Evolutionary conservation across 2,113 vertebrate genomes (phyloP).

Genomic region (Brachyhypopomus occidentalis): DNA sequence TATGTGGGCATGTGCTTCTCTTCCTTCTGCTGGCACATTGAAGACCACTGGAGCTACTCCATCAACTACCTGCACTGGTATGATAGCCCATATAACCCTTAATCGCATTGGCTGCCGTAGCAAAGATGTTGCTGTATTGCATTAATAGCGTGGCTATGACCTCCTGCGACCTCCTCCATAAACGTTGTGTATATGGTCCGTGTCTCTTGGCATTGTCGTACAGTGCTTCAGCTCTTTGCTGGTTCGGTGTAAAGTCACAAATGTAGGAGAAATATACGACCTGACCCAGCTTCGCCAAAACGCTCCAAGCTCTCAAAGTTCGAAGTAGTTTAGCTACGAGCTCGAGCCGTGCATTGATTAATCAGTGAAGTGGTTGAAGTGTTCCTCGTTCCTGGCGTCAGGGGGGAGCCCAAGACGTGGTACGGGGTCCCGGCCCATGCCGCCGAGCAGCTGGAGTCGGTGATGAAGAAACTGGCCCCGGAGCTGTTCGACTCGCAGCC

Average conservation of each 20-base stretch:
- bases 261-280: no score
- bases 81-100: slow-evolving; percentile 28
- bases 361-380: background rate
- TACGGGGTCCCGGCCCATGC: slow-evolving; percentile 95
- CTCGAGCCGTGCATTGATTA: background rate
- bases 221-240: background rate
- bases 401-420: slow-evolving; percentile 98
- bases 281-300: no score
- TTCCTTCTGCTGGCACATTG: slow-evolving; percentile 98
- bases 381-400: slow-evolving; percentile 48
- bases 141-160: background rate
- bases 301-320: no score
- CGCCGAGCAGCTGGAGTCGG: slow-evolving; percentile 92
- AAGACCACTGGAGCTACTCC: slow-evolving; percentile 99
- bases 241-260: no score
- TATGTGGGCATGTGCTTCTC: slow-evolving; percentile 99
- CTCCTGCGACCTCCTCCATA: no score
- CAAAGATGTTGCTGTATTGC: no score
- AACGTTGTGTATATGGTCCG: no score
- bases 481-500: slow-evolving; percentile 97
- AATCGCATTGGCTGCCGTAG: no score
- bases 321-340: no score
- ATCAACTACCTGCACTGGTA: slow-evolving; percentile 99
- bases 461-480: slow-evolving; percentile 95
- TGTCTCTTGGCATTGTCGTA: background rate